Percentiles rank a stretch among this genome's conserved stretches.
These are phyloP conservation scores for Oikopleura dioica DNA, from an alignment of 23 tunicate genomes.

Conservation along the genomic window DNA sequence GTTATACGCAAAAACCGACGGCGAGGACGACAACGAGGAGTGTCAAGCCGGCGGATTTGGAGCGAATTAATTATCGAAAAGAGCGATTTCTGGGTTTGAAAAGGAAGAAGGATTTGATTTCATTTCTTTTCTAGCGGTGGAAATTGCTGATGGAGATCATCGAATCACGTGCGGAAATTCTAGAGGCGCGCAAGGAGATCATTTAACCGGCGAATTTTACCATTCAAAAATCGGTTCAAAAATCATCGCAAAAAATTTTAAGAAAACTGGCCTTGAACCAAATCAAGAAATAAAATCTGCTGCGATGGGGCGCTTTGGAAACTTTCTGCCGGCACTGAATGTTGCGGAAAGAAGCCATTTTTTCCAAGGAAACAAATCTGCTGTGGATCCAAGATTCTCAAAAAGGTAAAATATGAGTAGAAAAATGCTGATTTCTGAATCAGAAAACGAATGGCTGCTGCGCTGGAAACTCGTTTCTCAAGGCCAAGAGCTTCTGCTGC, in stretches of 20 bases:
- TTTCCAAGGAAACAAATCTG: not conserved
- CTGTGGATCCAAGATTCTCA: not conserved
- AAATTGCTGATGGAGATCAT: not conserved
- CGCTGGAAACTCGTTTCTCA: not conserved
- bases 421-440: not conserved
- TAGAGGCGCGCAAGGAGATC: not conserved
- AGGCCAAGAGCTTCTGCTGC: not conserved
- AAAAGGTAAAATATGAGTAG: too few species aligned
- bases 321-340: not conserved
- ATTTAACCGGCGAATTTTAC: not conserved
- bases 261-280: not conserved
- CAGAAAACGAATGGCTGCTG: not conserved
- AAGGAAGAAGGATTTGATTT: too few species aligned
- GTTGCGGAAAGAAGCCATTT: not conserved
- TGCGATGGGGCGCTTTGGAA: not conserved
- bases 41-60: too few species aligned
- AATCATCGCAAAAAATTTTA: not conserved
- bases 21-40: not conserved
- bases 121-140: too few species aligned
- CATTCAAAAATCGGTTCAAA: not conserved
- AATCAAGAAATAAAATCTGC: not conserved
- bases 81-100: too few species aligned
- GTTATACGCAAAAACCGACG: not conserved
- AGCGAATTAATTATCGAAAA: too few species aligned
- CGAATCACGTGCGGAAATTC: not conserved